phyloP scores from a whole-genome alignment of 2,113 vertebrate species.

The Proteles cristata region DNA sequence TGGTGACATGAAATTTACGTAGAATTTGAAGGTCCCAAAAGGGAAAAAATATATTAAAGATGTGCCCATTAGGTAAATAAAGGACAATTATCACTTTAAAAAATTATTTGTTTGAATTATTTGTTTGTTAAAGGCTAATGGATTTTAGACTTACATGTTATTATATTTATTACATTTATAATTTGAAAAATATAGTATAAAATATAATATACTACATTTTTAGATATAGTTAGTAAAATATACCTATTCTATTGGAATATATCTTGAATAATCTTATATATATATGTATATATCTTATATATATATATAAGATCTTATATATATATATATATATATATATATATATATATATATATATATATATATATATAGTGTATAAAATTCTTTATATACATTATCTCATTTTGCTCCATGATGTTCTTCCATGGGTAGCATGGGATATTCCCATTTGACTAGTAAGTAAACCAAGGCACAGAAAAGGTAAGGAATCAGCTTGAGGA shows the following conservation, averaged over 20 bases:
- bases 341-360: too few species aligned
- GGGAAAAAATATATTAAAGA: background rate
- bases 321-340: too few species aligned
- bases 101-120: background rate
- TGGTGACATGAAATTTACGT: background rate
- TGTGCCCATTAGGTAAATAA: background rate
- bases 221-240: background rate
- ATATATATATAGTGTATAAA: too few species aligned
- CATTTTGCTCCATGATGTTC: accelerated
- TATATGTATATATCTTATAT: too few species aligned
- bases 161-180: background rate
- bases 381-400: too few species aligned
- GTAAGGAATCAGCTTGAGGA: background rate
- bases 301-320: too few species aligned
- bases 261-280: background rate
- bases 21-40: background rate
- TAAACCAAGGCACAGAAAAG: background rate
- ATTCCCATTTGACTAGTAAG: background rate
- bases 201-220: background rate
- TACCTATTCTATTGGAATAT: background rate
- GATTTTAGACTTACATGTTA: background rate
- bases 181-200: background rate
- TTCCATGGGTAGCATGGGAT: accelerated
- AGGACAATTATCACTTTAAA: background rate
- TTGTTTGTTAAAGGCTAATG: background rate